Conservation (phyloP, 2,888 invertebrate genomes). For the Tenodera sinensis region DNA sequence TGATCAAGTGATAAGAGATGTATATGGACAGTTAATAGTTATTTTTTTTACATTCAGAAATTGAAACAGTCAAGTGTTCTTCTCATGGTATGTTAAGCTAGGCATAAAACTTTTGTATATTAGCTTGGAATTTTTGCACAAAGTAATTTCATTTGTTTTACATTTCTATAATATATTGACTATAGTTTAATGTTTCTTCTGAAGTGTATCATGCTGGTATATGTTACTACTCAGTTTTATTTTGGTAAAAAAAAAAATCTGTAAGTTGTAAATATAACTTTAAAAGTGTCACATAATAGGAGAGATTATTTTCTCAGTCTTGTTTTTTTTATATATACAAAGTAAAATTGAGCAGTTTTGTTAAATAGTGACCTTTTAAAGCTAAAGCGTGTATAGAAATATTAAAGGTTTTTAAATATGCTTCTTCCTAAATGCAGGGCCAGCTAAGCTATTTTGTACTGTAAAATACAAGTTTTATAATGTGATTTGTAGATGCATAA, state of each 20-base stretch:
- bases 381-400: constrained; percentile 15
- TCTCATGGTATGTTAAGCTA: constrained; percentile 13
- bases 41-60: constrained; percentile 8
- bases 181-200: constrained; percentile 20
- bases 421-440: constrained; percentile 31
- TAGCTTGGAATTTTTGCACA: constrained; percentile 14
- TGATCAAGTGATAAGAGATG: neutral
- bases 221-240: constrained; percentile 20
- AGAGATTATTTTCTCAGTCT: constrained; percentile 15
- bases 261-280: constrained; percentile 20
- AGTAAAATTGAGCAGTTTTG: constrained; percentile 9
- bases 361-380: constrained; percentile 17
- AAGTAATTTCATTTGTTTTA: neutral
- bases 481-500: constrained; percentile 20
- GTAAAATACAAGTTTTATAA: constrained; percentile 29
- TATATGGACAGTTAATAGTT: constrained; percentile 5
- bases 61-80: constrained; percentile 17
- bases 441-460: constrained; percentile 31
- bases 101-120: neutral
- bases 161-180: neutral
- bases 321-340: neutral
- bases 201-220: constrained; percentile 22
- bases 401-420: constrained; percentile 23
- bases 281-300: constrained; percentile 15
- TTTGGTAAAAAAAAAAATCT: constrained; percentile 5